Conservation (phyloP, 2,888 invertebrate species). For the Oscheius sp. region DNA sequence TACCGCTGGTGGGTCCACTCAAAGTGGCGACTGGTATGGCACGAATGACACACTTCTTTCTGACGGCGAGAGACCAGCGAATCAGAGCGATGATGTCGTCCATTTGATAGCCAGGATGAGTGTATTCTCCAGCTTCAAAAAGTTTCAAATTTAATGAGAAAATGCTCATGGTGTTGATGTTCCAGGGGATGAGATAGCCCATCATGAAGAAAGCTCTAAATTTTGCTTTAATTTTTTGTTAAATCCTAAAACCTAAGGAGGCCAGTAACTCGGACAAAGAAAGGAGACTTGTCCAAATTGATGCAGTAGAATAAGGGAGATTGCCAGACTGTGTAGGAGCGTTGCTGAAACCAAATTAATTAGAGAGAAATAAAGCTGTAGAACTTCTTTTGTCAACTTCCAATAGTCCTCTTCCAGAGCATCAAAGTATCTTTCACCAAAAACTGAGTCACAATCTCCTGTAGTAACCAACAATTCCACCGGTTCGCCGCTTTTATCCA, state of each 20-base stretch:
- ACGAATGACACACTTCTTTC: conserved; percentile 57
- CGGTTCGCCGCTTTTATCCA: conserved; percentile 46
- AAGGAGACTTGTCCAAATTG: conserved; percentile 63
- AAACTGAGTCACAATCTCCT: conserved; percentile 63
- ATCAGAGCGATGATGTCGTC: conserved; percentile 65
- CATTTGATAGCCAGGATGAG: conserved; percentile 63
- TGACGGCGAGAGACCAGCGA: conserved; percentile 62
- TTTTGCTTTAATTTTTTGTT: background rate
- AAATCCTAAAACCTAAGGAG: conserved; percentile 38
- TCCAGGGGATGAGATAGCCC: conserved; percentile 65
- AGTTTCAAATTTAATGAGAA: conserved; percentile 60
- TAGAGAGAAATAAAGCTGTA: background rate
- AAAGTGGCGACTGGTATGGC: conserved; percentile 63
- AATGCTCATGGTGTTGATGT: conserved; percentile 66
- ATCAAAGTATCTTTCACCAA: conserved; percentile 64
- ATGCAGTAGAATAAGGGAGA: conserved; percentile 65
- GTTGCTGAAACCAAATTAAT: conserved; percentile 35
- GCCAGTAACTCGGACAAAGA: conserved; percentile 64
- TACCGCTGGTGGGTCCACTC: conserved; percentile 57
- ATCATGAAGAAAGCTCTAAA: conserved; percentile 64
- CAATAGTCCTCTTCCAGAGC: conserved; percentile 65
- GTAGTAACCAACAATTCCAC: conserved; percentile 63
- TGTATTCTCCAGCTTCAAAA: conserved; percentile 60
- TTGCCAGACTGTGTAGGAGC: conserved; percentile 63
- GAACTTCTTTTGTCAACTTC: conserved; percentile 46